Evolutionary conservation across 2,113 vertebrate species (phyloP), one percentile per base, ranked within the genome.

Genomic region (Calyptommatus sinebrachiatus): DNA sequence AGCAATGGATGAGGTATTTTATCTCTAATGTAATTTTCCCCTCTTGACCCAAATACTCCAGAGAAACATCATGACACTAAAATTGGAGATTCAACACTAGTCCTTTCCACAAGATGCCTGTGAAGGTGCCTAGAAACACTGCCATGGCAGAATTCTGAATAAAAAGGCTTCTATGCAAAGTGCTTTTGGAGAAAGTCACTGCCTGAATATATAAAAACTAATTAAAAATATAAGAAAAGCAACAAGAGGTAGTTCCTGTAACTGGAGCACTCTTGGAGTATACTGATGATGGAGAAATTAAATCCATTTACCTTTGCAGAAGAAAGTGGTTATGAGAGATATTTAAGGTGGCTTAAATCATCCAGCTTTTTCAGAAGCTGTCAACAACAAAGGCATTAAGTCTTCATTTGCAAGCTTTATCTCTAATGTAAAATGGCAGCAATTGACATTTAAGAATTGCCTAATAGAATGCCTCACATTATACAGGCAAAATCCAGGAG

Each of bases 331-430:
- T 82, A 63, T 63, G 78, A 75, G 81, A 91, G 83, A 84, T 89
- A 90, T 87, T 93, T 91, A 89, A 89, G 41, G 73, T 86, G 65
- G 45, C 76, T 94, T 90, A 90, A 93, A 89, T 93, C 61, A 89
- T 84, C 83, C 84, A 78, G 46, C 18, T 88, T 91, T 86, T 87
- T 72, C 81, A 79, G 73, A 46, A 45, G 67, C 50, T 93, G 86
- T 92, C 90, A 93, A 91, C 90, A 92, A 75, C 83, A 91, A 92
- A 91, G 88, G 85, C 66, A 93, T 92, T 90, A 92, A 93, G 86
- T 84, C 60, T 90, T 92, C 29, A 89, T 91, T 92, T 93, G 70
- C 60, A 89, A 86, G 78, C 63, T 91, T 91, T 92, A 86, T 89
- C 74, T 90, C 89, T 90, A 95, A 92, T 85, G 74, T 77, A 91